Evolutionary conservation across 2,797 vertebrate species (phyloP), one percentile per base, ranked within the genome.

Genomic region (Acanthopagrus latus): DNA sequence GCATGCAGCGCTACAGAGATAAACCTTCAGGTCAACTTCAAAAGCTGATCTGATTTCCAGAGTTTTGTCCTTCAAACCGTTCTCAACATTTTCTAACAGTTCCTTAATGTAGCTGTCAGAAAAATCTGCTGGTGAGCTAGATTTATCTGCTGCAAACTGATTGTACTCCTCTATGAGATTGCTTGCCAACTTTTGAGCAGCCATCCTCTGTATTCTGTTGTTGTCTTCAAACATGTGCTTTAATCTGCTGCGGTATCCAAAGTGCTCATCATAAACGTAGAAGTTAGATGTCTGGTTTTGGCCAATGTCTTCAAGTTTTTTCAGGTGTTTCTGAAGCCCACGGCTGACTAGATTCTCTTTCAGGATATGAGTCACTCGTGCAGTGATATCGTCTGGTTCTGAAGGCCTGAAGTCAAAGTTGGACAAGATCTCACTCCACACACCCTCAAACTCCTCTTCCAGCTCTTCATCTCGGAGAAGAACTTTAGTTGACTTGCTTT

Each of bases 1-100:
- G 59, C 92, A 92, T 44, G 94, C 94, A 65, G 78, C 72, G 9
- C 83, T 82, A 72, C 95, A 95, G 57, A 96, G 81, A 58, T 90
- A 80, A 10, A 93, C 77, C 76, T 96, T 96, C 27, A 96, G 75
- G 70, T 95, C 93, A 5, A 93, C 89, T 76, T 95, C 94, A 91
- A 94, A 96, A 44, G 81, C 73, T 33, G 87, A 81, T 64, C 68
- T 91, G 41, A 89, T 89, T 54, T 88, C 78, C 69, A 95, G 59
- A 5, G 81, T 62, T 16, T 91, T 93, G 67, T 83, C 72, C n/a
- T 70, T 83, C 48, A 96, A 80, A 27, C 71, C 54, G 52, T 81
- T 86, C 71, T 96, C 95, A 55, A 95, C 73, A 38, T 77, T 95
- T 52, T 88, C 70, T 20, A 96, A 81, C 54, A 96, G 21, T 63